Conservation (phyloP, 2,888 invertebrate species). For the Eupsilia transversa region DNA sequence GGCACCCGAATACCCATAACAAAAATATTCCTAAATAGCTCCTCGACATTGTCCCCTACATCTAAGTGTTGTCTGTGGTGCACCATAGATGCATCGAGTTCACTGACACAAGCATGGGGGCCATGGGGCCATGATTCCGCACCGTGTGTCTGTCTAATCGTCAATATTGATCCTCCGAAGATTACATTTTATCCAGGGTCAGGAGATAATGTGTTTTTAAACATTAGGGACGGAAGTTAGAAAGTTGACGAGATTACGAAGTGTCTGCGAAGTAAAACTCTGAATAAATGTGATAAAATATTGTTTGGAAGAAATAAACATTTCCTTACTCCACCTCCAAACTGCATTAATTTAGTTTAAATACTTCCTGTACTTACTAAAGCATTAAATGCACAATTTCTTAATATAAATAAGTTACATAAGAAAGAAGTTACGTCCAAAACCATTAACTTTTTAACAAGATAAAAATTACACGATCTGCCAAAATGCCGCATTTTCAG, state of each 20-base stretch:
- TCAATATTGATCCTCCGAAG: constrained; percentile 71
- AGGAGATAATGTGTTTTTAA: constrained; percentile 56
- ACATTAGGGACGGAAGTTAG: constrained; percentile 46
- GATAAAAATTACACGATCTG: neutral
- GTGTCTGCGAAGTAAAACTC: constrained; percentile 20
- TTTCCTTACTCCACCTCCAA: neutral
- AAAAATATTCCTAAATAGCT: constrained; percentile 71
- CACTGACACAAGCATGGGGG: constrained; percentile 72
- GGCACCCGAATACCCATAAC: constrained; percentile 63
- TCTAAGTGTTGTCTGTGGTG: constrained; percentile 63
- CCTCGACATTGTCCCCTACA: constrained; percentile 69
- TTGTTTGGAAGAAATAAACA: constrained; percentile 15
- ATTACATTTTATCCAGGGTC: constrained; percentile 55
- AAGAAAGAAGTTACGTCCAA: neutral
- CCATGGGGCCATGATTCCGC: constrained; percentile 67
- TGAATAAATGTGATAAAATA: constrained; percentile 42
- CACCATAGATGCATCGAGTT: constrained; percentile 74
- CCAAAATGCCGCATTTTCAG: neutral
- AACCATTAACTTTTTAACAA: neutral
- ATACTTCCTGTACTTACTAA: neutral
- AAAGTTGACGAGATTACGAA: constrained; percentile 48
- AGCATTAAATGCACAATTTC: neutral
- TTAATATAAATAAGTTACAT: neutral
- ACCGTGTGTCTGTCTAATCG: constrained; percentile 66
- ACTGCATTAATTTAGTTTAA: neutral